Evolutionary conservation across 2,888 invertebrate species (phyloP).

Genomic region (Phaedon cochleariae): DNA sequence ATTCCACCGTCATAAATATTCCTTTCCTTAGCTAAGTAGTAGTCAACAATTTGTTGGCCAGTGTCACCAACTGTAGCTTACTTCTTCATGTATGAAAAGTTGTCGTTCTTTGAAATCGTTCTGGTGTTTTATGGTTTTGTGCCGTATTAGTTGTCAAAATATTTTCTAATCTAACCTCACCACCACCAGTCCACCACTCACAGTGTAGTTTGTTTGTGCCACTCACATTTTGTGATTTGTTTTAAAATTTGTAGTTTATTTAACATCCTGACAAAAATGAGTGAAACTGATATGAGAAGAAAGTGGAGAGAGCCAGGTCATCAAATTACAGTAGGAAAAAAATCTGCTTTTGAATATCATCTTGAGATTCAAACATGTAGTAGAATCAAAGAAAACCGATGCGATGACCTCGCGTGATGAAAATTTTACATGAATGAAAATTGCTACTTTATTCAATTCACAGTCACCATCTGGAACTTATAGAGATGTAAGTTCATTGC

Average conservation of each 20-base stretch:
- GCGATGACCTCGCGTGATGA: not conserved
- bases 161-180: too few species aligned
- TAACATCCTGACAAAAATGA: not conserved
- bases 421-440: not conserved
- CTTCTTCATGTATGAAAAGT: too few species aligned
- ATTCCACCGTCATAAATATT: not conserved
- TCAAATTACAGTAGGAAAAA: not conserved
- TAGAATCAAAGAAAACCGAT: not conserved
- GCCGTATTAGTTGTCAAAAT: too few species aligned
- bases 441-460: not conserved
- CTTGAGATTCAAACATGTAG: not conserved
- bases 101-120: not conserved
- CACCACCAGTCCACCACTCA: too few species aligned
- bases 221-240: too few species aligned
- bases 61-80: too few species aligned
- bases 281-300: not conserved
- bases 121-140: not conserved
- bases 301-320: not conserved
- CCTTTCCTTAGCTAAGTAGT: not conserved
- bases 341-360: not conserved
- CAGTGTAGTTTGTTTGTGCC: too few species aligned
- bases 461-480: not conserved
- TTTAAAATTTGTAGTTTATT: not conserved
- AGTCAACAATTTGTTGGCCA: not conserved
- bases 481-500: not conserved